Base-by-base conservation (phyloP, 2,888 invertebrate genomes). In the Aethes cnicana region DNA sequence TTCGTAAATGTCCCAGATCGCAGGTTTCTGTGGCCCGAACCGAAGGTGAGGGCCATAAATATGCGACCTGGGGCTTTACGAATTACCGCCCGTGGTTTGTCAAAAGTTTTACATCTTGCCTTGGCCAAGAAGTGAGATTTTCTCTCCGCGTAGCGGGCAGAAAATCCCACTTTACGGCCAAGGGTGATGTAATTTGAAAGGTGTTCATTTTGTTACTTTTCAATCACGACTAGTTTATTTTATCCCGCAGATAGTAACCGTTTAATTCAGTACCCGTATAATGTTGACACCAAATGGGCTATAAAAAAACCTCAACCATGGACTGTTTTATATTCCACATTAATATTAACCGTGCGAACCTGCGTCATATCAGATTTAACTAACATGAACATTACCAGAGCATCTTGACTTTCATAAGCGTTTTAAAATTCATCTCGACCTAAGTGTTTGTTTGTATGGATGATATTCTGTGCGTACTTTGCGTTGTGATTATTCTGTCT, bases 291-390 rank as follows among this genome's bases (percentile, higher is more conserved):
- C 16, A 36, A 41, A 42, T 32, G 26, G 23, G 9, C 54, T 52
- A 42, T 47, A 53, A 53, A 23, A 39, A 20, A 14, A 18, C 16
- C n/a, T n/a, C 20, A 23, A 50, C 56, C 49, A 21, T 32, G n/a
- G 8, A 25, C 77, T 77, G 70, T 56, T 87, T 80, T 85, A 85
- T 84, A 88, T 88, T 85, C 88, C 43, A 67, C 77, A 88, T 88
- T 73, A 85, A 88, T 88, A 88, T 88, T 88, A 84, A 88, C 78
- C 62, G 64, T 61, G 71, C 56, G 68, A 74, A 64, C 55, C 66
- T 77, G 79, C 87, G 87, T 86, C 87, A 86, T 59, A 36, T 53
- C 55, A 57, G 65, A 81, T 84, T 76, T 80, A 70, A 77, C 76
- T 77, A 63, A 77, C 80, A 80, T 72, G 79, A 70, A 56, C 61